Evolutionary conservation across 2,888 invertebrate genomes (phyloP).

Genomic region (Lithosia quadra): DNA sequence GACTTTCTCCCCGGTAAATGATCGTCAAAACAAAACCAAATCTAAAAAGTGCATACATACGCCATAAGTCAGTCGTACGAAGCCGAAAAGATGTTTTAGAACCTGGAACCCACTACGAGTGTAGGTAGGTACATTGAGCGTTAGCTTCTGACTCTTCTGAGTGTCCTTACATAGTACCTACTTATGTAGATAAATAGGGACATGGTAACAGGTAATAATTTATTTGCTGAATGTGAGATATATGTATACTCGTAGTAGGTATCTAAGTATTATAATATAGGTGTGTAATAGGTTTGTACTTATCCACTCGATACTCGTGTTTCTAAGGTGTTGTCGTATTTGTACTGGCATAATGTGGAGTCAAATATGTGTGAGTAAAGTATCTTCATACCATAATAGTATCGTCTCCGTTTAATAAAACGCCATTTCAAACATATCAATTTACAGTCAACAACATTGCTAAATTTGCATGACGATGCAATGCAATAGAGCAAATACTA

Average conservation of each 20-base stretch:
- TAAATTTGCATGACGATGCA: conserved; percentile 74
- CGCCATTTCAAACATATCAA: conserved; percentile 72
- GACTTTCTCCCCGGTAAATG: no score
- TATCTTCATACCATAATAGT: conserved; percentile 20
- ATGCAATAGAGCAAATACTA: conserved; percentile 57
- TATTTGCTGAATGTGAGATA: conserved; percentile 11
- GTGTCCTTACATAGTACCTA: no score
- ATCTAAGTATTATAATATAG: not conserved
- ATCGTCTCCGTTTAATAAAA: conserved; percentile 65
- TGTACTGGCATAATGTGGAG: conserved; percentile 14
- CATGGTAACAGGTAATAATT: not conserved
- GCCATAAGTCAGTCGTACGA: no score
- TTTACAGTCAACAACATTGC: conserved; percentile 70
- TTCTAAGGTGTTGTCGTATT: conserved; percentile 12
- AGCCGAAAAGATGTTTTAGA: no score
- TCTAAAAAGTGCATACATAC: no score
- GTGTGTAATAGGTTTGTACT: not conserved
- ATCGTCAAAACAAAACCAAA: no score
- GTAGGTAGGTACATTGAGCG: no score
- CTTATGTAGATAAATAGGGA: not conserved
- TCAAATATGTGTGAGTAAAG: conserved; percentile 19
- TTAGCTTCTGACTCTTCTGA: no score
- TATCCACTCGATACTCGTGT: conserved; percentile 13
- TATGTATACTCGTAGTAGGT: no score
- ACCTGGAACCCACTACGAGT: no score